These are phyloP conservation scores for Phoxinus phoxinus DNA, from an alignment of 2,113 vertebrate species.

Conservation along the genomic window DNA sequence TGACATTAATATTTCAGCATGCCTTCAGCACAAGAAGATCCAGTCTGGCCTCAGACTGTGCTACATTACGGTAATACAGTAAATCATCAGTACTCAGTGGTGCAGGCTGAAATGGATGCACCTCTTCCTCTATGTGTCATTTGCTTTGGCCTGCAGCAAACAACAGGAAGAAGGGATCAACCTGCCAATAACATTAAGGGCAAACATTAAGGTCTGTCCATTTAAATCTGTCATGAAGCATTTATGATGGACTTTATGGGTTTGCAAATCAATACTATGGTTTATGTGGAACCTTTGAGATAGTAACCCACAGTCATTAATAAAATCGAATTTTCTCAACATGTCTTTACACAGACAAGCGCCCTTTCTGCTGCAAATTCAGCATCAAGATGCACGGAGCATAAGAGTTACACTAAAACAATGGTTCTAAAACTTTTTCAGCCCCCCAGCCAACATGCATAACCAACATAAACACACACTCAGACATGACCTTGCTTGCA, in stretches of 20 bases:
- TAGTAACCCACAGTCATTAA: background rate
- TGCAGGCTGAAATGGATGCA: slow-evolving; percentile 9
- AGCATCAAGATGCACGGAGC: background rate
- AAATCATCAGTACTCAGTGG: background rate
- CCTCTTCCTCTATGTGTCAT: background rate
- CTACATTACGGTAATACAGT: slow-evolving; percentile 16
- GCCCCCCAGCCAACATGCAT: no score
- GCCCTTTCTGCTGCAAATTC: background rate
- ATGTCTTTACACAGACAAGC: background rate
- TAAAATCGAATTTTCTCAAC: background rate
- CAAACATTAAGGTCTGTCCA: background rate
- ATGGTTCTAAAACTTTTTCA: no score
- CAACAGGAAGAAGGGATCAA: background rate
- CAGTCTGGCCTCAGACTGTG: slow-evolving; percentile 17
- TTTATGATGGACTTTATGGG: slow-evolving; percentile 2
- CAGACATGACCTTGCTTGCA: no score
- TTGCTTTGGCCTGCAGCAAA: background rate
- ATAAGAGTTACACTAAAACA: background rate
- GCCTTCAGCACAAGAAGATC: slow-evolving; percentile 41
- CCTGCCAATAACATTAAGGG: slow-evolving; percentile 8
- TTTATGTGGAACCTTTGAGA: background rate
- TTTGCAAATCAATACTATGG: background rate
- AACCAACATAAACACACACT: no score
- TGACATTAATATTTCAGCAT: slow-evolving; percentile 53
- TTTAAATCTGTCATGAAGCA: background rate